Evolutionary conservation across 1,140 invertebrate species (phyloP), one percentile per base, ranked within the genome.

Genomic region (Fopius arisanus): DNA sequence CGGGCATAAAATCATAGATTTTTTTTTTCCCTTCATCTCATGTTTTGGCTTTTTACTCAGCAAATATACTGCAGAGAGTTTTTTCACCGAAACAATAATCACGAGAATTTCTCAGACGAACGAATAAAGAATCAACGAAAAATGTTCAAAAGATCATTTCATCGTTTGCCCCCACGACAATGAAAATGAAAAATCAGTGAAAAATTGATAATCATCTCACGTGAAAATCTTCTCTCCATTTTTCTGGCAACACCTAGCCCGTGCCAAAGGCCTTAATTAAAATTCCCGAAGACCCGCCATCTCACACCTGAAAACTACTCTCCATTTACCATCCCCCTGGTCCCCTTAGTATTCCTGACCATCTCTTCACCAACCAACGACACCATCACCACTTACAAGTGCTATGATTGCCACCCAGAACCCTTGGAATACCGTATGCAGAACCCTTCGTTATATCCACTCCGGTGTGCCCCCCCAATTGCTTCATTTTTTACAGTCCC

Each of bases 401-500:
- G 62, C 14, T 23, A 65, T 65, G 62, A 65, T 65, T 33, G n/a
- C 33, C 29, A 10, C 62, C 10, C n/a, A 65, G 29, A 3, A 31
- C 29, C 29, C 28, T 10, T 7, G 7, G 10, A 65, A 65, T 65
- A 65, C 6, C 29, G 29, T 33, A 65, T 65, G 62, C 29, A 65
- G 26, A n/a, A n/a, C n/a, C n/a, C n/a, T 16, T 16, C 7, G 48
- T 10, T 16, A 16, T 16, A 16, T 16, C 23, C 9, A n/a, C n/a
- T n/a, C n/a, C n/a, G n/a, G n/a, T n/a, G n/a, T n/a, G n/a, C n/a
- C n/a, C n/a, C n/a, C n/a, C n/a, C 62, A 33, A 65, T 65, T 65
- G 28, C 62, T 65, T 65, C 29, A 65, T 65, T 65, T 62, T 65
- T 31, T 31, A 65, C 62, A 29, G 29, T 7, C 28, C 28, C 43